phyloP scores from a whole-genome alignment of 2,797 vertebrate species.

The Phrynocephalus forsythii region DNA sequence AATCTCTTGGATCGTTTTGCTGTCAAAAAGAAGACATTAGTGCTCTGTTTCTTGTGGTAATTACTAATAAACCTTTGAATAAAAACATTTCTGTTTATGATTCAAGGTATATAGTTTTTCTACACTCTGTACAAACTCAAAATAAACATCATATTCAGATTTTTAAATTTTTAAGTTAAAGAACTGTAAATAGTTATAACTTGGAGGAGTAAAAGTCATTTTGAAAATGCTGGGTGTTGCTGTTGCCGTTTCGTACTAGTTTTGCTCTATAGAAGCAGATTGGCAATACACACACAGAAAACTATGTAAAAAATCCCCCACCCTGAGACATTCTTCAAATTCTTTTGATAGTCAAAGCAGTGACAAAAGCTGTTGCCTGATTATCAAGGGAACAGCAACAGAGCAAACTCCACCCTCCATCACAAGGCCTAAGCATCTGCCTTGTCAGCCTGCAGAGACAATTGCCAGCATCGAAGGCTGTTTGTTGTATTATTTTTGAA shows the following conservation, averaged over 20 bases:
- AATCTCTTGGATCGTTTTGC: too few relatives aligned
- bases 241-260: background rate
- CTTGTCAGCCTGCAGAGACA: conserved; percentile 43
- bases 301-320: conserved; percentile 32
- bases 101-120: background rate
- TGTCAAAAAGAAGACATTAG: background rate
- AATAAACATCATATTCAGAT: background rate
- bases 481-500: background rate
- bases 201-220: conserved; percentile 16
- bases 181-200: background rate
- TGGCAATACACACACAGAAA: conserved; percentile 51
- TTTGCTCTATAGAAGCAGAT: conserved; percentile 10
- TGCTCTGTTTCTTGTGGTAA: too few relatives aligned
- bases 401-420: conserved; percentile 53
- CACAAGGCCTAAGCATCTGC: conserved; percentile 38
- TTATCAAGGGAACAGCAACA: conserved; percentile 40
- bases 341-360: conserved; percentile 46
- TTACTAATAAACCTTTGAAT: too few relatives aligned
- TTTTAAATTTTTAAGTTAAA: background rate
- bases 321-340: conserved; percentile 33
- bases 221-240: background rate
- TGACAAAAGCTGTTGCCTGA: conserved; percentile 52
- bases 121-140: background rate
- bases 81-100: background rate
- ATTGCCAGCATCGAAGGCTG: background rate